phyloP scores from a whole-genome alignment of 53 echinoderm and acorn worm genomes.

The Paelopatides confundens region DNA sequence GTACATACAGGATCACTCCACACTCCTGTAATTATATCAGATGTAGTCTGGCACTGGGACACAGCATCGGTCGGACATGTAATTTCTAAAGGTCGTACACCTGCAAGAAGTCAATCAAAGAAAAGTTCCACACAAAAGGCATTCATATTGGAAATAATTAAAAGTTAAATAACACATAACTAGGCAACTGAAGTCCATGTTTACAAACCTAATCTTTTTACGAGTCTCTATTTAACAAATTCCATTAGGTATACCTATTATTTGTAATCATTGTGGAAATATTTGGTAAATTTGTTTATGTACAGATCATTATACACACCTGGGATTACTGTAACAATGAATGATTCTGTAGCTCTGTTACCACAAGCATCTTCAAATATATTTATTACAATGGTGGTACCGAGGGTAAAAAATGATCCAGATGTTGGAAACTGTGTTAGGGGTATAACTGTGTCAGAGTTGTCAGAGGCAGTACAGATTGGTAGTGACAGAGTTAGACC shows the following conservation, averaged over 20 bases:
- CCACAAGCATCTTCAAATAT: slow-evolving; percentile 53
- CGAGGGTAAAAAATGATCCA: slow-evolving; percentile 11
- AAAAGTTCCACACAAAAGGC: too few relatives aligned
- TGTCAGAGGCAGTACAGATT: not conserved
- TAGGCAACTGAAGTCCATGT: too few relatives aligned
- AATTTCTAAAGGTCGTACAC: too few relatives aligned
- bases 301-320: not conserved
- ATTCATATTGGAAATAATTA: too few relatives aligned
- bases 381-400: slow-evolving; percentile 25
- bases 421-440: not conserved
- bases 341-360: slow-evolving; percentile 39
- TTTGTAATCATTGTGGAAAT: too few relatives aligned
- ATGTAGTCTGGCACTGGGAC: not conserved
- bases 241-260: too few relatives aligned
- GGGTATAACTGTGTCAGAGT: not conserved
- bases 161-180: too few relatives aligned
- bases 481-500: not conserved
- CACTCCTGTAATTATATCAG: not conserved
- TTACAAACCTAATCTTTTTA: too few relatives aligned
- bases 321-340: slow-evolving; percentile 21
- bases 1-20: not conserved
- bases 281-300: too few relatives aligned
- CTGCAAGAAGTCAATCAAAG: too few relatives aligned
- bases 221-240: too few relatives aligned
- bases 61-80: too few relatives aligned